phyloP scores from a whole-genome alignment of 2,888 invertebrate species.

The Ormia ochracea region DNA sequence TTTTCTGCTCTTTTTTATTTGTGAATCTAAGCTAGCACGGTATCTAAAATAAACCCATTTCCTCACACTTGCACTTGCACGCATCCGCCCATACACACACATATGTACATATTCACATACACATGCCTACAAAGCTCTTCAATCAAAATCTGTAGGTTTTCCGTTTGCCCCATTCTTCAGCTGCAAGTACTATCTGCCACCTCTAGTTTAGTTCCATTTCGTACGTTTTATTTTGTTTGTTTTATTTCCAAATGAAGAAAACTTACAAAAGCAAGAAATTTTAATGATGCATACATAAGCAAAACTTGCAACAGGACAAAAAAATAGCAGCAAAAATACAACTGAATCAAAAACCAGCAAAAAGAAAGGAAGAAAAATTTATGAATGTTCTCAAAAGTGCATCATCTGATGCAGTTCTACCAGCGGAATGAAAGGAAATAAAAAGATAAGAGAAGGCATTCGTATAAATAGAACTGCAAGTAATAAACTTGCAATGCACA shows the following conservation, averaged over 20 bases:
- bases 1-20: background rate
- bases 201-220: slow-evolving; percentile 48
- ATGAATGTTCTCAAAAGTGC: slow-evolving; percentile 68
- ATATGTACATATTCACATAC: background rate
- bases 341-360: slow-evolving; percentile 30
- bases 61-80: slow-evolving; percentile 32
- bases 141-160: slow-evolving; percentile 40
- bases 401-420: slow-evolving; percentile 57
- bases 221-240: slow-evolving; percentile 31
- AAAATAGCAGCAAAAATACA: slow-evolving; percentile 67
- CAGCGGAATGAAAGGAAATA: background rate
- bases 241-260: slow-evolving; percentile 51
- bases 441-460: slow-evolving; percentile 19
- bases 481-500: slow-evolving; percentile 42
- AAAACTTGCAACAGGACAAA: slow-evolving; percentile 50
- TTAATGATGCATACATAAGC: slow-evolving; percentile 73
- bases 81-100: background rate
- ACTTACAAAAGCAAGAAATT: slow-evolving; percentile 68
- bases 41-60: slow-evolving; percentile 40
- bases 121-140: slow-evolving; percentile 27
- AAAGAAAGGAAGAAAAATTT: slow-evolving; percentile 69
- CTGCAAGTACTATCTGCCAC: slow-evolving; percentile 14
- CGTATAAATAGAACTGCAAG: slow-evolving; percentile 7
- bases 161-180: background rate
- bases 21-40: slow-evolving; percentile 35